Evolutionary conservation across 30 jellyfish, hydroid and myxozoan genomes (phyloP).

Genomic region (Cassiopea xamachana): DNA sequence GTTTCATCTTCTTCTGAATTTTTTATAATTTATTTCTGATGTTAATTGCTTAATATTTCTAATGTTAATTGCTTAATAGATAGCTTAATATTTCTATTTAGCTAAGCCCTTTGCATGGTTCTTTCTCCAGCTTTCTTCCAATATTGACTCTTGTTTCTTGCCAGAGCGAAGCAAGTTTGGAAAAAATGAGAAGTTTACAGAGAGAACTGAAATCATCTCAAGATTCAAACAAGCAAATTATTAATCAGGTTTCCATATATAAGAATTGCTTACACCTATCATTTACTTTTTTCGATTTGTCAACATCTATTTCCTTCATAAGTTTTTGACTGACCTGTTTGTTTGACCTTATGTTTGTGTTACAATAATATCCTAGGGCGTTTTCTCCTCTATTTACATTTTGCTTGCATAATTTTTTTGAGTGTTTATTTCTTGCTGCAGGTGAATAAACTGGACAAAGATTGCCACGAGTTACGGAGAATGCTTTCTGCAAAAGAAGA

Average conservation of each 20-base stretch:
- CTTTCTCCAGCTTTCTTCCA: background rate
- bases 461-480: conserved; percentile 38
- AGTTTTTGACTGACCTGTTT: no score
- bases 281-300: no score
- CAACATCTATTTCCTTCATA: no score
- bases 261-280: no score
- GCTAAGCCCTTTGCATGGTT: background rate
- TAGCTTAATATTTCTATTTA: no score
- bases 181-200: conserved; percentile 33
- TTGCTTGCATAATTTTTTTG: background rate
- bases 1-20: background rate
- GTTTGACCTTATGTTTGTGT: no score
- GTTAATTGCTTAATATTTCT: background rate
- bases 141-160: background rate
- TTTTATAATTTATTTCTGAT: no score
- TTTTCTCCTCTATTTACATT: background rate
- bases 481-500: conserved; percentile 50
- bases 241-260: conserved; percentile 37
- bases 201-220: conserved; percentile 49
- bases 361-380: no score
- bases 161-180: conserved; percentile 42
- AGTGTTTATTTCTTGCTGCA: background rate
- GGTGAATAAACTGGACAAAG: conserved; percentile 50
- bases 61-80: background rate
- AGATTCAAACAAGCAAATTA: conserved; percentile 41